phyloP scores from a whole-genome alignment of 2,888 invertebrate species.

The Patella pellucida region DNA sequence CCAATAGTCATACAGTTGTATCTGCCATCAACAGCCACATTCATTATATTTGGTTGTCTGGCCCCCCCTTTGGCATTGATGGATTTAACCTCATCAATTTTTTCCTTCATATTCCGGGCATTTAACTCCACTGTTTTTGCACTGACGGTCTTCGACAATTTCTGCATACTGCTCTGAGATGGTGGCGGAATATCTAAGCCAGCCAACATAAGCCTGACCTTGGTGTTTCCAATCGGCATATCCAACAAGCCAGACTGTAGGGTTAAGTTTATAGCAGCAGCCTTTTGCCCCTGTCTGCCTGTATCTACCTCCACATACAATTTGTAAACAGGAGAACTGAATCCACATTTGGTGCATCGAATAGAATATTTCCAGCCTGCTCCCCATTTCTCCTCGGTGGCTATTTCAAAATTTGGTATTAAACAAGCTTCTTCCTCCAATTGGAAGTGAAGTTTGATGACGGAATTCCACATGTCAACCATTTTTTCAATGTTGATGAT shows the following conservation, averaged over 20 bases:
- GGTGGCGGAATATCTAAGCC: not conserved
- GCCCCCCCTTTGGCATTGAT: not conserved
- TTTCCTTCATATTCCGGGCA: not conserved
- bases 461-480: not conserved
- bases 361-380: not conserved
- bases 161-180: not conserved
- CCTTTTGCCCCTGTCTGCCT: not conserved
- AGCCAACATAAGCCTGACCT: not conserved
- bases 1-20: not conserved
- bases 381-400: constrained; percentile 1
- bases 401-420: not conserved
- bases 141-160: not conserved
- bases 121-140: not conserved
- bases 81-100: not conserved
- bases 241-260: not conserved
- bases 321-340: not conserved
- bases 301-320: not conserved
- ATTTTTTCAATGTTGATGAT: not conserved
- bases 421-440: not conserved
- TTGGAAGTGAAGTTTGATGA: not conserved
- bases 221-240: not conserved
- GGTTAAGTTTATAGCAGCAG: not conserved
- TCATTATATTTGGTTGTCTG: not conserved
- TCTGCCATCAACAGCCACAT: not conserved
- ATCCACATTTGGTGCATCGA: not conserved